Conservation (phyloP, 2,888 invertebrate species). For the Marasmarcha lunaedactyla region DNA sequence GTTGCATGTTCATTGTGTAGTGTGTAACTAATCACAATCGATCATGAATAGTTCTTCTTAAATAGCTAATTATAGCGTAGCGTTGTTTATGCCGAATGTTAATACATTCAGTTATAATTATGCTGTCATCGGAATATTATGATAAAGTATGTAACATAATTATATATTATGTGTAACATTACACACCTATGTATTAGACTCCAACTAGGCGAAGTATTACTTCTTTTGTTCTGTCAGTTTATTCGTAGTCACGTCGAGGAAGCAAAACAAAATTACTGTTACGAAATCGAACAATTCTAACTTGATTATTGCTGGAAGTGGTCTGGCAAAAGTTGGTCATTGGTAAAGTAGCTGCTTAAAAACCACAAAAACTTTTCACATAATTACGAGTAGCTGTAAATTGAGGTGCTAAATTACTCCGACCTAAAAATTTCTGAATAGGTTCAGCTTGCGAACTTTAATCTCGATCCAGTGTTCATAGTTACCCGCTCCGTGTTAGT, state of each 20-base stretch:
- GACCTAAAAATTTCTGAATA: not conserved
- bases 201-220: conserved; percentile 6
- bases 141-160: no score
- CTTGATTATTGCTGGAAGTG: conserved; percentile 3
- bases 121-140: not conserved
- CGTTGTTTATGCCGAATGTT: not conserved
- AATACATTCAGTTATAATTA: not conserved
- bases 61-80: not conserved
- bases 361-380: no score
- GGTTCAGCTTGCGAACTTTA: not conserved
- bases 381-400: not conserved
- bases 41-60: not conserved
- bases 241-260: conserved; percentile 30
- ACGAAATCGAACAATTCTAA: conserved; percentile 32
- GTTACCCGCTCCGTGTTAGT: not conserved
- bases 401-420: not conserved
- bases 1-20: no score
- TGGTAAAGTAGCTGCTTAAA: no score
- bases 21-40: no score
- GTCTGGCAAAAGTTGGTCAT: no score
- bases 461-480: not conserved
- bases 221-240: conserved; percentile 28
- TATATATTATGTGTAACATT: not conserved
- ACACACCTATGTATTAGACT: not conserved
- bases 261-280: conserved; percentile 27